phyloP scores from a whole-genome alignment of 2,888 invertebrate species.

The Drosophila ustulata region DNA sequence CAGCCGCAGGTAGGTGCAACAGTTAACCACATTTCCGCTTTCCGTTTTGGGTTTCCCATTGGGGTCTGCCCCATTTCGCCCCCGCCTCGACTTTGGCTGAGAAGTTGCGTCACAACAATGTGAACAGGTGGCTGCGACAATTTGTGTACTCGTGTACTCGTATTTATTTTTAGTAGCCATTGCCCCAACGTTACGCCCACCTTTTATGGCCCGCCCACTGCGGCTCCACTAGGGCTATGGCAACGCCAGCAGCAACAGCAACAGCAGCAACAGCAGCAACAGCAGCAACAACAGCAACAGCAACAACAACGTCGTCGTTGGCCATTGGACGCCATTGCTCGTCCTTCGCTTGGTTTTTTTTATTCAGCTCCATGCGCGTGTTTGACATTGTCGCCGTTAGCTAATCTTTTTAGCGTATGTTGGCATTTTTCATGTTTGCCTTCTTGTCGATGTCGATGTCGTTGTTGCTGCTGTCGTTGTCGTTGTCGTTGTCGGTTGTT shows the following conservation, averaged over 20 bases:
- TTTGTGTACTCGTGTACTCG: conserved; percentile 73
- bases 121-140: conserved; percentile 80
- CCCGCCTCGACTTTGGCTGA: neutral
- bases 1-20: conserved; percentile 62
- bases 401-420: conserved; percentile 82
- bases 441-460: conserved; percentile 62
- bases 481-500: conserved; percentile 11
- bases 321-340: conserved; percentile 30
- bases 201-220: conserved; percentile 70
- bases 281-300: too few species aligned
- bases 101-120: conserved; percentile 78
- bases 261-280: conserved; percentile 12
- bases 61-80: neutral
- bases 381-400: conserved; percentile 81
- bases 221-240: conserved; percentile 49
- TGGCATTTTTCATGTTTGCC: conserved; percentile 81
- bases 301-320: conserved; percentile 5
- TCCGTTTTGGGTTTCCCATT: conserved; percentile 50
- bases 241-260: conserved; percentile 18
- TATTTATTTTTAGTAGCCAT: conserved; percentile 79
- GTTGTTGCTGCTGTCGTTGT: conserved; percentile 31
- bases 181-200: conserved; percentile 43
- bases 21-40: conserved; percentile 64
- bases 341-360: conserved; percentile 31
- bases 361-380: conserved; percentile 62